A percentile compares a stretch with the other conserved stretches of the same genome.
These are phyloP conservation scores for Morpho helenor DNA, from an alignment of 2,888 invertebrate genomes.

Conservation along the genomic window DNA sequence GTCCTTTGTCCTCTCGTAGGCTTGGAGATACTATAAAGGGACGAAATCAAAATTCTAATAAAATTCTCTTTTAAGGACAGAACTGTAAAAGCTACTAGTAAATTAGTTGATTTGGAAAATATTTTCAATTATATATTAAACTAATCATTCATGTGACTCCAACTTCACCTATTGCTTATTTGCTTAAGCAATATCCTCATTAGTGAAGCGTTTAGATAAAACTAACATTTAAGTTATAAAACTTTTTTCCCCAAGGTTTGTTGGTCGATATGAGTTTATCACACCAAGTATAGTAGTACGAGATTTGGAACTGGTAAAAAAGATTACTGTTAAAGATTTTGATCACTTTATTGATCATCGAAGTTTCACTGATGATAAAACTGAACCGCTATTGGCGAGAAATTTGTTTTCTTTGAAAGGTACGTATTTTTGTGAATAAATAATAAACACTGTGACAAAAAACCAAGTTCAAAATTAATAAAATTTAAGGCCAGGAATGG, in stretches of 20 bases:
- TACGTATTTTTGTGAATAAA: conserved; percentile 7
- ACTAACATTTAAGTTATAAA: background rate
- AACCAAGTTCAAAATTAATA: background rate
- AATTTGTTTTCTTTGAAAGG: conserved; percentile 57
- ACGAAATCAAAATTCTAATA: too few relatives aligned
- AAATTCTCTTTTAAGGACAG: too few relatives aligned
- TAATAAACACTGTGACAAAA: background rate
- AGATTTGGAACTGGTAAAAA: conserved; percentile 64
- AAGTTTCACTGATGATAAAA: conserved; percentile 33
- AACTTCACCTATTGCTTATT: too few relatives aligned
- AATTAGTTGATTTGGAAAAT: too few relatives aligned
- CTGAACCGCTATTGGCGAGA: conserved; percentile 62
- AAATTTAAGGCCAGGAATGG: background rate
- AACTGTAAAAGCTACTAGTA: too few relatives aligned
- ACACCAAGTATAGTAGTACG: conserved; percentile 49
- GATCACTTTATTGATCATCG: conserved; percentile 56
- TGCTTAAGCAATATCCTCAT: too few relatives aligned
- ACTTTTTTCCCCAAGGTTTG: background rate
- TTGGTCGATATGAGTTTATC: conserved; percentile 29
- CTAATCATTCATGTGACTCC: too few relatives aligned
- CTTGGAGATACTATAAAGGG: too few relatives aligned
- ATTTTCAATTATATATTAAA: too few relatives aligned
- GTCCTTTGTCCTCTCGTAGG: too few relatives aligned
- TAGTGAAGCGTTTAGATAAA: too few relatives aligned
- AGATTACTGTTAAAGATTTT: conserved; percentile 33